phyloP scores from a whole-genome alignment of 2,113 vertebrate genomes.

The Rhea americana region DNA sequence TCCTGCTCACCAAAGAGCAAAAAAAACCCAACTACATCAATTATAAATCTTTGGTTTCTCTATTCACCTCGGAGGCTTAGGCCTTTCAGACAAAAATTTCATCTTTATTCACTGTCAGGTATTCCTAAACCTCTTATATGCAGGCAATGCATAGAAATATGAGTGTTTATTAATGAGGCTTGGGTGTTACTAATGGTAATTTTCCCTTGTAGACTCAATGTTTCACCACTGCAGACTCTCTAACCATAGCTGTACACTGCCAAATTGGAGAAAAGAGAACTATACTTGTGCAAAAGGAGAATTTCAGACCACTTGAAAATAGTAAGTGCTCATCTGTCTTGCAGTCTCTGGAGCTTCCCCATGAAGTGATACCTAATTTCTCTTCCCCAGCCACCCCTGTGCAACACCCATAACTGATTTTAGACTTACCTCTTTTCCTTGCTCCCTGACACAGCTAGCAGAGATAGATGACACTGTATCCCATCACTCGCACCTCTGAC shows the following conservation, averaged over 20 bases:
- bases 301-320: conserved; percentile 38
- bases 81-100: neutral
- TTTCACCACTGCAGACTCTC: conserved; percentile 3
- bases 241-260: conserved; percentile 52
- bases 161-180: neutral
- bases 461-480: fast-evolving
- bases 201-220: conserved; percentile 35
- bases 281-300: neutral
- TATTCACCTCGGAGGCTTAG: neutral
- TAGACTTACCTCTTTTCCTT: neutral
- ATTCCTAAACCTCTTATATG: neutral
- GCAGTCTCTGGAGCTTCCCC: neutral
- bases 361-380: neutral
- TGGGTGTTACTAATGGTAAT: neutral
- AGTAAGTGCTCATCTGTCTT: conserved; percentile 52
- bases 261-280: neutral
- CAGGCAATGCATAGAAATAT: neutral
- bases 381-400: neutral
- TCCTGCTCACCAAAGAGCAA: neutral
- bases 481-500: neutral
- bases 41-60: neutral
- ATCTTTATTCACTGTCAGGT: neutral
- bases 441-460: neutral
- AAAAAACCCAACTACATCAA: neutral
- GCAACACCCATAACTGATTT: neutral